Percentiles rank a stretch among this genome's conserved stretches.
These are phyloP conservation scores for Autographa gamma DNA, from an alignment of 2,888 invertebrate species.

Conservation along the genomic window DNA sequence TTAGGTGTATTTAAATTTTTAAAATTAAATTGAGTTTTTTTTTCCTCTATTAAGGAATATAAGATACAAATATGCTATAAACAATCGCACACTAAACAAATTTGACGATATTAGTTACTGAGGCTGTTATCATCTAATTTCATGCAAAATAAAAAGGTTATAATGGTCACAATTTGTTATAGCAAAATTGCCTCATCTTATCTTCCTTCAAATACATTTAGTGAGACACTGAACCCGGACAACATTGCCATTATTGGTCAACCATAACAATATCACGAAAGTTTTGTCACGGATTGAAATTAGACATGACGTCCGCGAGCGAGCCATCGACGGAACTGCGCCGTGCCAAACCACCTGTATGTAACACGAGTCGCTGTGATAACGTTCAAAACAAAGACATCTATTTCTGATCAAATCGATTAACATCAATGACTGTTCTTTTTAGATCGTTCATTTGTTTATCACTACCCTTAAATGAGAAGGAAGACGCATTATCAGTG, in stretches of 20 bases:
- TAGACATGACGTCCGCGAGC: conserved; percentile 35
- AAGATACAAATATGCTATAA: too few species aligned
- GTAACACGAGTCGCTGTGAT: conserved; percentile 40
- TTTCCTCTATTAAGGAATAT: too few species aligned
- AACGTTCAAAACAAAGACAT: conserved; percentile 25
- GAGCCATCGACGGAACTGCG: conserved; percentile 20
- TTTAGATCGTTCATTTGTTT: not conserved
- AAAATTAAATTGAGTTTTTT: too few species aligned
- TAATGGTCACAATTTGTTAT: too few species aligned
- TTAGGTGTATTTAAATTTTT: too few species aligned
- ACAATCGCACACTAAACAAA: too few species aligned
- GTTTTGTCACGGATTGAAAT: conserved; percentile 30
- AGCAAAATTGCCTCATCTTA: not conserved
- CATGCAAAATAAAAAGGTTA: too few species aligned
- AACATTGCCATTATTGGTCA: conserved; percentile 28
- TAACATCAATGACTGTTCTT: conserved; percentile 19
- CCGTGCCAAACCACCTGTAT: conserved; percentile 38
- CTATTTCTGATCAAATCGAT: conserved; percentile 36
- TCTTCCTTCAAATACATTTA: not conserved
- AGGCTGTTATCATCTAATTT: not conserved
- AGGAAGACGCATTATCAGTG: not conserved
- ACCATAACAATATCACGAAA: conserved; percentile 19
- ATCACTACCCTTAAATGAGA: not conserved
- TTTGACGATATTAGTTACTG: too few species aligned
- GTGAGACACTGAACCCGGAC: conserved; percentile 5